Evolutionary conservation across 2,888 invertebrate genomes (phyloP).

Genomic region (Drosophila bunnanda): DNA sequence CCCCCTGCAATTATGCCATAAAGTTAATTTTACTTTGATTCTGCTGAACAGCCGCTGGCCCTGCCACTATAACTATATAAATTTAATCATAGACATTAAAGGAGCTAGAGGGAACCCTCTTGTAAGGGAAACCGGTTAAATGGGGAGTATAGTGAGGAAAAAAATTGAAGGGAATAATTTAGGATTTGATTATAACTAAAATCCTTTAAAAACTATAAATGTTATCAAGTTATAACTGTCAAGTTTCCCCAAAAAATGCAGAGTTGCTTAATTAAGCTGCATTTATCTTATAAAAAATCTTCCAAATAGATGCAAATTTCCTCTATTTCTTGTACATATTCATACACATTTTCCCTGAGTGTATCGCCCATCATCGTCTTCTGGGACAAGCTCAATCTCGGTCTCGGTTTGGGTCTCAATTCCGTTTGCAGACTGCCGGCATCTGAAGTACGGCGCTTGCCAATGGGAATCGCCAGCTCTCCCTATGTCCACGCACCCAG

Average conservation of each 20-base stretch:
- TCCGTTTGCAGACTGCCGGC: constrained; percentile 43
- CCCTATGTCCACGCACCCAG: constrained; percentile 43
- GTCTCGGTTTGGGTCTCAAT: constrained; percentile 36
- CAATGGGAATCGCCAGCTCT: constrained; percentile 46
- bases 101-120: constrained; percentile 15
- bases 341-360: background rate
- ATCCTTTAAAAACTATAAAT: background rate
- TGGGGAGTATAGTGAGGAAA: constrained; percentile 38
- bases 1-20: constrained; percentile 32
- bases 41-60: constrained; percentile 25
- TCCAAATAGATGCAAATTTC: background rate
- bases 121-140: constrained; percentile 65
- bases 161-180: background rate
- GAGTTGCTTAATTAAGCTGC: too few species aligned
- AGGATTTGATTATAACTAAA: background rate
- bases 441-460: constrained; percentile 73
- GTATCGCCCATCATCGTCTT: constrained; percentile 7
- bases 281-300: background rate
- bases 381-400: constrained; percentile 34
- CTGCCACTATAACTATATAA: constrained; percentile 29
- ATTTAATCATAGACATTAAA: constrained; percentile 67
- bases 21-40: constrained; percentile 38
- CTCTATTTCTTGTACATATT: background rate
- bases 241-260: too few species aligned
- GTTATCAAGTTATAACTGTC: background rate